Percentiles rank a stretch among this genome's conserved stretches.
These are phyloP conservation scores for Rhagologus leucostigma DNA, from an alignment of 2,113 vertebrate genomes.

Conservation along the genomic window DNA sequence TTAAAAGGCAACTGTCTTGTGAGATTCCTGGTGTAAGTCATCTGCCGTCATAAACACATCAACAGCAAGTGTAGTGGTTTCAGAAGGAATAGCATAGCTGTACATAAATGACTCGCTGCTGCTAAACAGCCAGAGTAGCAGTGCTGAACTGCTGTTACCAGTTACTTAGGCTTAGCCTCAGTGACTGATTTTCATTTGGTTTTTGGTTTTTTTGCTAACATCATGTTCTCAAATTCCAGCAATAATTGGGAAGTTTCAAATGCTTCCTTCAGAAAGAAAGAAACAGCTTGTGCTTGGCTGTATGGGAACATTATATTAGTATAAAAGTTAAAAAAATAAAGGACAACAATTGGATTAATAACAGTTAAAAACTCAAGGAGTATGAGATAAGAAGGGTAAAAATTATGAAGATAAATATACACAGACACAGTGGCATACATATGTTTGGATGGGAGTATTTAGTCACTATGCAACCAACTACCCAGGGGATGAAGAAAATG, in stretches of 20 bases:
- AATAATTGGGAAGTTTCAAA: background rate
- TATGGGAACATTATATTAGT: background rate
- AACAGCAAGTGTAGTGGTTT: background rate
- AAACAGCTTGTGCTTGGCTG: background rate
- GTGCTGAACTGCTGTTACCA: background rate
- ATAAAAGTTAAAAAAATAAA: background rate
- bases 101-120: background rate
- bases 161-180: background rate
- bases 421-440: background rate
- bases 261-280: background rate
- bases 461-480: background rate
- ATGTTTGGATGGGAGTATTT: background rate
- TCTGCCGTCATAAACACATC: background rate
- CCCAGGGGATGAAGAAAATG: background rate
- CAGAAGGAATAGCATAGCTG: background rate
- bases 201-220: background rate
- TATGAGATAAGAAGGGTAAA: background rate
- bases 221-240: background rate
- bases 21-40: background rate
- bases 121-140: background rate
- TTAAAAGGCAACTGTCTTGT: background rate
- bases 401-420: background rate
- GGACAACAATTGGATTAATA: background rate
- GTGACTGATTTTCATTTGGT: background rate
- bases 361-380: background rate